Evolutionary conservation across 2,888 invertebrate genomes (phyloP), one percentile per base, ranked within the genome.

Genomic region (Chrysotoxum bicinctum): DNA sequence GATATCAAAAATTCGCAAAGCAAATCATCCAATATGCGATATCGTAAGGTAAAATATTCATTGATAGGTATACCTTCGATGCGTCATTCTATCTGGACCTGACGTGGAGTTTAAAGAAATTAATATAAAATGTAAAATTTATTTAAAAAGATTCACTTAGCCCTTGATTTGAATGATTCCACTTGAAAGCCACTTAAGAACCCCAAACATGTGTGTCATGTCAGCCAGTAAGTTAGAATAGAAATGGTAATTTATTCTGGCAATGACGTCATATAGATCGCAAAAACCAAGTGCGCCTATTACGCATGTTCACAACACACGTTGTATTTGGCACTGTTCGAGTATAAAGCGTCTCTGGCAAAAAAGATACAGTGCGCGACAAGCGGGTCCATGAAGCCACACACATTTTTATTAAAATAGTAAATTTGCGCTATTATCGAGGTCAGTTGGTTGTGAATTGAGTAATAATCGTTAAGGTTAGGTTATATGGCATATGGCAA

Each of bases 391-490:
- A 64, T 73, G 68, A 72, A 66, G 72, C 73, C 76, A 73, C 68
- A 64, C 45, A 56, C 30, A 26, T 35, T 19, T 60, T 62, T 62
- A 80, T 66, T 72, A 81, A 82, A 86, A 64, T 86, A 86, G 81
- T 86, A 86, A 86, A 86, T 86, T 86, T 70, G 70, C 73, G 82
- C 85, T 86, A 82, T 78, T 82, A 86, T 86, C 86, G 86, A 86
- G 86, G 86, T 82, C 86, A 86, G 86, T 82, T 86, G 74, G 77
- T 70, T 80, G 75, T 43, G 77, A 82, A 86, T 86, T 86, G 82
- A 86, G 86, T 82, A 86, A 86, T 86, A 82, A 86, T 74, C 82
- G 86, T 82, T 86, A 86, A 86, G 86, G 86, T 86, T 82, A 86
- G 69, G 82, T 70, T 82, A 74, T 82, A 80, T 81, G 73, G 81